Evolutionary conservation across 2,797 vertebrate species (phyloP).

Genomic region (Chelon auratus): DNA sequence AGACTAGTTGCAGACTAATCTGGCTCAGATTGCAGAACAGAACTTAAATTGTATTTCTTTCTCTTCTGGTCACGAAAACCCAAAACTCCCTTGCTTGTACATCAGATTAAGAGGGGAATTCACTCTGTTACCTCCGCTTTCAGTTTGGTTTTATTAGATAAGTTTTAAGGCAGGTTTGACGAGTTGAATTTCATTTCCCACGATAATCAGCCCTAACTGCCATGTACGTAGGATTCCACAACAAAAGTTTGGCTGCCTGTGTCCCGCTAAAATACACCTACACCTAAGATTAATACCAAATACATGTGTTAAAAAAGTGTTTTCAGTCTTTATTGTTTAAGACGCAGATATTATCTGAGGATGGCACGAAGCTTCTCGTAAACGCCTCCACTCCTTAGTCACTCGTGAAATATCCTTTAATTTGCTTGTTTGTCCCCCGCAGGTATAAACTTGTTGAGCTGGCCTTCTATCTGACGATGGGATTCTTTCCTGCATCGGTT

Average conservation of each 20-base stretch:
- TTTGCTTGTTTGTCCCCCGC: constrained; percentile 21
- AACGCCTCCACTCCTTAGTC: background rate
- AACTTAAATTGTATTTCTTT: no score
- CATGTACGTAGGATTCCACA: background rate
- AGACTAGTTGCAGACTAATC: background rate
- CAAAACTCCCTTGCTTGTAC: no score
- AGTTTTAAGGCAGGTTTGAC: background rate
- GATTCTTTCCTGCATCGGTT: constrained; percentile 95
- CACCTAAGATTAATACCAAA: background rate
- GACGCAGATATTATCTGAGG: no score
- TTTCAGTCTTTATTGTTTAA: no score
- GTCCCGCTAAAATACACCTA: background rate
- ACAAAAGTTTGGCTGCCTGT: background rate
- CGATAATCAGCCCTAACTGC: background rate
- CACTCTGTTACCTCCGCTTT: no score
- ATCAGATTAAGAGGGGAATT: no score
- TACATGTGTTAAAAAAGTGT: background rate
- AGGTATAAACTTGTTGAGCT: constrained; percentile 99
- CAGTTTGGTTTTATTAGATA: no score
- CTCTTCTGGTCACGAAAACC: no score
- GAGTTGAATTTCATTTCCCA: background rate
- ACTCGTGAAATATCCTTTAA: background rate
- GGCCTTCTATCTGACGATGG: constrained; percentile 97
- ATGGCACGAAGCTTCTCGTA: background rate
- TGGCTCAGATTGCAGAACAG: no score